Conservation (phyloP, 2,888 invertebrate species). For the Blastobasis lacticolella region DNA sequence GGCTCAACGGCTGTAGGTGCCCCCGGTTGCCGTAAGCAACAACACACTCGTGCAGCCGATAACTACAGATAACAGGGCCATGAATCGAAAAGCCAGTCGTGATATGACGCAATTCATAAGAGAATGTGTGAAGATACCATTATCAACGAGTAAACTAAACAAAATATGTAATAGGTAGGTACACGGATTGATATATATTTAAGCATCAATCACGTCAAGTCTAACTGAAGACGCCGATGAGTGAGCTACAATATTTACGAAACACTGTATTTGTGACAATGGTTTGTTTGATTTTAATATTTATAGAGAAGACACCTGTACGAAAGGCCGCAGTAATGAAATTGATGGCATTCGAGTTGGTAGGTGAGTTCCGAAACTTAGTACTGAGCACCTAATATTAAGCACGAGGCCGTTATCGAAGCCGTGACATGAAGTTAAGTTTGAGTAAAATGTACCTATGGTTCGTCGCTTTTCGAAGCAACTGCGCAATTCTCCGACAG, state of each 20-base stretch:
- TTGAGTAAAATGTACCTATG: constrained; percentile 33
- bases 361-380: too few relatives aligned
- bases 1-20: not conserved
- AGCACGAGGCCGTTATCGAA: constrained; percentile 36
- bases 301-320: constrained; percentile 1
- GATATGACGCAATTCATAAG: constrained; percentile 12
- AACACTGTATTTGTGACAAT: too few relatives aligned
- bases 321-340: too few relatives aligned
- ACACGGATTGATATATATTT: not conserved
- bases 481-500: constrained; percentile 56
- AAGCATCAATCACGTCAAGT: too few relatives aligned
- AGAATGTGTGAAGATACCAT: constrained; percentile 10
- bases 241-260: too few relatives aligned
- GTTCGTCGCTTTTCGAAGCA: constrained; percentile 35
- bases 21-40: constrained; percentile 11
- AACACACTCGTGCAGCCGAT: constrained; percentile 6
- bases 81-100: constrained; percentile 8
- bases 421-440: constrained; percentile 36
- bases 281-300: not conserved
- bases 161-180: not conserved
- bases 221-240: too few relatives aligned
- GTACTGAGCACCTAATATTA: constrained; percentile 17
- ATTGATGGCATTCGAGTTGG: too few relatives aligned
- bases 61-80: constrained; percentile 14
- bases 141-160: constrained; percentile 10